Base-by-base conservation (phyloP, 1,140 invertebrate genomes). In the Limonius californicus region DNA sequence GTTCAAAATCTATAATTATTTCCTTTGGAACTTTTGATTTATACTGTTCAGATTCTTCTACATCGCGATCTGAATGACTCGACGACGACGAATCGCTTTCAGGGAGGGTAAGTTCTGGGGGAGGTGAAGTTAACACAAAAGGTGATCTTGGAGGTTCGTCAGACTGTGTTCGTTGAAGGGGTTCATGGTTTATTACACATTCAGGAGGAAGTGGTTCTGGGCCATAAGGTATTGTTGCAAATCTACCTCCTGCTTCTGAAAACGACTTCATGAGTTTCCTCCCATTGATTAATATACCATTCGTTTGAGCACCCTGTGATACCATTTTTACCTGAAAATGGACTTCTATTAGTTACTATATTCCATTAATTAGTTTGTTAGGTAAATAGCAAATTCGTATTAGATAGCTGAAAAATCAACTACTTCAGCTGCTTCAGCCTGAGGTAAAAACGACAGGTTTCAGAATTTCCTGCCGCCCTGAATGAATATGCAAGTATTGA, bases 1-100 rank as follows among this genome's bases (percentile, higher is more conserved):
- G 89, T 76, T 93, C 90, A 73, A 92, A 93, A 74, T 92, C 89
- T 65, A 93, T 92, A 47, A 93, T 86, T 59, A 93, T 92, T 78
- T 93, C 91, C 70, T 87, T 84, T 73, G 89, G 87, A 15, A 39
- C 45, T 32, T 62, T 62, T 8, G 55, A 30, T 57, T 57, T 43
- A 65, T 66, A 67, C 63, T 89, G 85, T 50, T 85, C 83, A 61
- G 81, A 83, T 57, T 83, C 82, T 62, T 83, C 72, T 7, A 70
- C 73, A 57, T 73, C 71, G 50, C 71, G 69, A 30, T 72, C 68
- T 12, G 61, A 68, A 42, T 63, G 67, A n/a, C 71, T 69, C 6
- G 71, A 12, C 7, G 71, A 73, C 16, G 73, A 71, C 1, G 74
- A 70, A 54, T 73, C 72, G 54, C 70, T 74, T 7, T 59, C 64